These are phyloP conservation scores for Zaprionus inermis DNA, from an alignment of 1,140 invertebrate genomes.

Conservation along the genomic window DNA sequence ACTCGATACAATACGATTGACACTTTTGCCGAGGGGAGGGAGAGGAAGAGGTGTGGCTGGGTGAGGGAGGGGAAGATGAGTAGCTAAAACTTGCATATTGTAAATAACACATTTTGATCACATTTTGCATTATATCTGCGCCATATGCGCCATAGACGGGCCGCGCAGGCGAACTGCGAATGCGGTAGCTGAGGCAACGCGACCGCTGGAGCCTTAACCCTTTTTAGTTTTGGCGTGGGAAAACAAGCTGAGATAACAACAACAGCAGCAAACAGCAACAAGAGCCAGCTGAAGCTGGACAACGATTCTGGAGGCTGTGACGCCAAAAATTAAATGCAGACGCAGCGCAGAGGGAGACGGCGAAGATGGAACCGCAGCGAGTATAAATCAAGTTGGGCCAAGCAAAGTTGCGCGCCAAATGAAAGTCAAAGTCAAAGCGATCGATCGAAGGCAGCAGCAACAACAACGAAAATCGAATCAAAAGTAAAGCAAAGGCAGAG, in stretches of 20 bases:
- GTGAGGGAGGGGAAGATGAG: no score
- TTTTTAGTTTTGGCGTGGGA: conserved; percentile 61
- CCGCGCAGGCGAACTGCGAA: conserved; percentile 17
- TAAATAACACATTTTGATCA: conserved; percentile 77
- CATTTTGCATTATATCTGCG: conserved; percentile 24
- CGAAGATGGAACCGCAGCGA: conserved; percentile 31
- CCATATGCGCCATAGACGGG: conserved; percentile 59
- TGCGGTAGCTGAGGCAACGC: conserved; percentile 20
- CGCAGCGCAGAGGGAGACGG: neutral
- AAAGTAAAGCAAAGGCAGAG: conserved; percentile 68
- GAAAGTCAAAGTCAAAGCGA: conserved; percentile 59
- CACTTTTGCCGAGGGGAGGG: neutral
- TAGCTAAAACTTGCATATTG: neutral
- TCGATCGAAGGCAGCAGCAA: conserved; percentile 60
- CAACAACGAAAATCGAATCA: conserved; percentile 61
- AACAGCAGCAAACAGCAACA: conserved; percentile 17
- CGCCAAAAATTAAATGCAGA: conserved; percentile 76
- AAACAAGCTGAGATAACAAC: conserved; percentile 23
- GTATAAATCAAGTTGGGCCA: conserved; percentile 47
- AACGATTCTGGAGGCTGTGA: conserved; percentile 71
- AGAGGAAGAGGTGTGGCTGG: no score
- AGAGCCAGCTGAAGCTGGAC: conserved; percentile 29
- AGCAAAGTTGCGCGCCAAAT: conserved; percentile 51
- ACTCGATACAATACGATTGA: conserved; percentile 43
- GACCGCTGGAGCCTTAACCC: conserved; percentile 37